Evolutionary conservation across 2,888 invertebrate species (phyloP), one percentile per base, ranked within the genome.

Genomic region (Drosophila mayaguana): DNA sequence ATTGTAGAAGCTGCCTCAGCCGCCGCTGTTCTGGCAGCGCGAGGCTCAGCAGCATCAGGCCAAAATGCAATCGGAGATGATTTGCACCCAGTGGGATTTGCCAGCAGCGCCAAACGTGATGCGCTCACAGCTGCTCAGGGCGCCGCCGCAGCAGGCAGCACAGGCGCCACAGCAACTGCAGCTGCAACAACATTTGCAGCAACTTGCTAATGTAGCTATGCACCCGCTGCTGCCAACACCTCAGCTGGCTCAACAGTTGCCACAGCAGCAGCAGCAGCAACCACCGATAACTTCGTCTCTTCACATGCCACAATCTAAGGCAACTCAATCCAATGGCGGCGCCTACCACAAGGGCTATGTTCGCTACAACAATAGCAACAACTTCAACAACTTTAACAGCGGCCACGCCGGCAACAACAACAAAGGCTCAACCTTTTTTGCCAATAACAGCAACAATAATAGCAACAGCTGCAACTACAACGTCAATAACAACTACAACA

Each of bases 21-120:
- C 90, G n/a, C 90, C 90, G 22, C 65, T 82, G 7, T 81, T 78
- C 57, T 90, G 90, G 90, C 75, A 72, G 8, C 79, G 72, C 5
- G 71, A 78, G 11, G 72, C 75, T 1, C 71, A 77, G 28, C 45
- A 77, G 38, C 65, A 64, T 8, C 67, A 71, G 11, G 60, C 60
- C 62, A 66, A 45, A 53, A 9, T 25, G 34, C 48, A 71, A 7
- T 61, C 60, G 20, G 63, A 76, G 14, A 32, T 28, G 8, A 38
- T 62, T 0, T 12, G 16, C 38, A 46, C 40, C 0, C 75, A 68
- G 16, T 65, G 62, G 70, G 65, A 75, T 1, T n/a, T 40, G 16
- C 0, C 40, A 8, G n/a, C 40, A 2, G 40, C 40, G 2, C n/a
- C 40, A 8, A n/a, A 40, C n/a, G n/a, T 40, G 40, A 6, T 40